Conservation (phyloP, 2,113 vertebrate genomes). For the Leptocoma aspasia region DNA sequence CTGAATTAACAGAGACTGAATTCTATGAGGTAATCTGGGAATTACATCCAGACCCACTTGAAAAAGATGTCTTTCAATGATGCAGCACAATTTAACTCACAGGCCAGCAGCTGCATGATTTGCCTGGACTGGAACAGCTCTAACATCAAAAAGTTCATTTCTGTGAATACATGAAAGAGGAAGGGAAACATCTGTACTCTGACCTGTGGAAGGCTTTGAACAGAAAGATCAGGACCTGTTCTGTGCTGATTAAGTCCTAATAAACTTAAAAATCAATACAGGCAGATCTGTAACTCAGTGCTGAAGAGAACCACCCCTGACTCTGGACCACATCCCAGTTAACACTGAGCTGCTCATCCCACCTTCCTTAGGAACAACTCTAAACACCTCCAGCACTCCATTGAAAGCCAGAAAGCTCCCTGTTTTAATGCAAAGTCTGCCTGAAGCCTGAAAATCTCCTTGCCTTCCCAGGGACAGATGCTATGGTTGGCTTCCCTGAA, state of each 20-base stretch:
- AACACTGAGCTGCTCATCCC: neutral
- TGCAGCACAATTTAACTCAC: neutral
- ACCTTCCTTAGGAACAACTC: neutral
- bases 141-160: neutral
- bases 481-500: neutral
- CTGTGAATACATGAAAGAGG: neutral
- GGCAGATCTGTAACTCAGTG: neutral
- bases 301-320: neutral
- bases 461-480: neutral
- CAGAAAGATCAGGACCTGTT: neutral
- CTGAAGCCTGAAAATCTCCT: neutral
- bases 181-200: neutral
- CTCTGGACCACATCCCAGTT: neutral
- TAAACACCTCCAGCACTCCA: neutral
- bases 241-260: neutral
- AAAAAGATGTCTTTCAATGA: neutral
- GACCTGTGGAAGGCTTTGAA: neutral
- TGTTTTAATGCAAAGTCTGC: neutral
- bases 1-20: neutral
- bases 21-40: neutral
- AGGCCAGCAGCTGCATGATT: neutral
- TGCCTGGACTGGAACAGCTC: neutral
- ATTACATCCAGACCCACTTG: neutral
- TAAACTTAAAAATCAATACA: neutral
- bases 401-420: neutral